These are phyloP conservation scores for Petrophora chlorosata DNA, from an alignment of 2,888 invertebrate genomes.

Conservation along the genomic window DNA sequence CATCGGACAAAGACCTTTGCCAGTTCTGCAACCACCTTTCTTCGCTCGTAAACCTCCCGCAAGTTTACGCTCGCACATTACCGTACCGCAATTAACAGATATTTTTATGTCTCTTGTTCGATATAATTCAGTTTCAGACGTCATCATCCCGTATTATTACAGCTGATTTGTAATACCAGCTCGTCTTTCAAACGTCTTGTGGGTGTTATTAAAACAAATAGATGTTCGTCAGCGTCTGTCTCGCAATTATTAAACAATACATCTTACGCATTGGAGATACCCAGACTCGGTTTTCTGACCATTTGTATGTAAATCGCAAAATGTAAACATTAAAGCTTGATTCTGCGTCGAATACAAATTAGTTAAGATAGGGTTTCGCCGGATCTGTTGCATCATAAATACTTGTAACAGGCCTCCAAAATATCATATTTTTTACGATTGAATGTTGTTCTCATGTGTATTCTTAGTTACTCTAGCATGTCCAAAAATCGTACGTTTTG, in stretches of 20 bases:
- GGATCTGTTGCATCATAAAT: slow-evolving; percentile 42
- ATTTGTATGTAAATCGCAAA: slow-evolving; percentile 35
- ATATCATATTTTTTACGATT: slow-evolving; percentile 26
- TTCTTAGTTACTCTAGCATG: slow-evolving; percentile 2
- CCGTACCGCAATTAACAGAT: slow-evolving; percentile 37
- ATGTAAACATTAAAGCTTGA: slow-evolving; percentile 42
- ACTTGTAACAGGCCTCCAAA: slow-evolving; percentile 37
- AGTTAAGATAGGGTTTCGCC: slow-evolving; percentile 32
- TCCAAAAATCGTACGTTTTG: neutral
- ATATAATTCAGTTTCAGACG: slow-evolving; percentile 25
- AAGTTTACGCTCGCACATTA: slow-evolving; percentile 41
- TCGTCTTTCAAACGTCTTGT: slow-evolving; percentile 43
- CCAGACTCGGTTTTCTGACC: slow-evolving; percentile 40
- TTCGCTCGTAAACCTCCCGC: slow-evolving; percentile 53
- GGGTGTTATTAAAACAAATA: slow-evolving; percentile 70
- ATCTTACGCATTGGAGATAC: slow-evolving; percentile 45
- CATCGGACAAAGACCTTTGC: slow-evolving; percentile 59
- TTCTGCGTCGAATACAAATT: slow-evolving; percentile 42
- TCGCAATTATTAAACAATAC: slow-evolving; percentile 70
- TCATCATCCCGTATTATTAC: slow-evolving; percentile 15
- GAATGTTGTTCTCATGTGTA: slow-evolving; percentile 7
- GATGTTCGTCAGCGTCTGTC: slow-evolving; percentile 52
- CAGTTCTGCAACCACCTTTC: slow-evolving; percentile 42
- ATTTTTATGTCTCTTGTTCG: slow-evolving; percentile 38
- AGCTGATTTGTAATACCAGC: slow-evolving; percentile 36